phyloP scores from a whole-genome alignment of 2,888 invertebrate species.

The Tryphoninae sp. region DNA sequence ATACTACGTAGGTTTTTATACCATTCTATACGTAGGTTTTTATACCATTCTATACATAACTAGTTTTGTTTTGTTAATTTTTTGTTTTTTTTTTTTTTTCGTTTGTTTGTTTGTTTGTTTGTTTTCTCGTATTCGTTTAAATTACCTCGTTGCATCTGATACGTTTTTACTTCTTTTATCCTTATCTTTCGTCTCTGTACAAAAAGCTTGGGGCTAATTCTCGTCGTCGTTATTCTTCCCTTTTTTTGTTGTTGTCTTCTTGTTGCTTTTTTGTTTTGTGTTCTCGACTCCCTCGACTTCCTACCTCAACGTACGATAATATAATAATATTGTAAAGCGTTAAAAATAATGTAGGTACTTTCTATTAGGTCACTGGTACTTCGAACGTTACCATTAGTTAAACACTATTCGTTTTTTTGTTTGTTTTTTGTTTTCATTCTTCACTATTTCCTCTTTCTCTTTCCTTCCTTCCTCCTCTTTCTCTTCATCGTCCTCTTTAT shows the following conservation, averaged over 20 bases:
- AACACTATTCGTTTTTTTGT: constrained; percentile 39
- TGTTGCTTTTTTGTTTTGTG: not conserved
- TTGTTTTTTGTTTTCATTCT: constrained; percentile 19
- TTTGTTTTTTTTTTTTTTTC: not conserved
- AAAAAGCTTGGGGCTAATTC: constrained; percentile 43
- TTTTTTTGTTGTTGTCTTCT: not conserved
- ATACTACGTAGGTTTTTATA: too few species aligned
- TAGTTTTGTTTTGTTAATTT: not conserved
- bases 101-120: not conserved
- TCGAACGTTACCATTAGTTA: constrained; percentile 69
- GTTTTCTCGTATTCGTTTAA: constrained; percentile 45
- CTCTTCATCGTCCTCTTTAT: constrained; percentile 15
- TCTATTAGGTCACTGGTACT: constrained; percentile 75
- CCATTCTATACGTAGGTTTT: too few species aligned
- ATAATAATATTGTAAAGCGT: constrained; percentile 70
- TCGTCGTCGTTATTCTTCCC: not conserved
- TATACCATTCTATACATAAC: constrained; percentile 55
- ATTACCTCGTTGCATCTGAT: constrained; percentile 65
- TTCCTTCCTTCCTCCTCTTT: constrained; percentile 6
- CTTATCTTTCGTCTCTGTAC: constrained; percentile 59
- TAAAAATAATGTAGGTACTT: constrained; percentile 73
- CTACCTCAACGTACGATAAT: constrained; percentile 56
- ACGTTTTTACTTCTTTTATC: constrained; percentile 40
- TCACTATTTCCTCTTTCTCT: constrained; percentile 7
- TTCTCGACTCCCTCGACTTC: constrained; percentile 53